Evolutionary conservation across 2,797 vertebrate genomes (phyloP), one percentile per base, ranked within the genome.

Genomic region (Cyclopterus lumpus): DNA sequence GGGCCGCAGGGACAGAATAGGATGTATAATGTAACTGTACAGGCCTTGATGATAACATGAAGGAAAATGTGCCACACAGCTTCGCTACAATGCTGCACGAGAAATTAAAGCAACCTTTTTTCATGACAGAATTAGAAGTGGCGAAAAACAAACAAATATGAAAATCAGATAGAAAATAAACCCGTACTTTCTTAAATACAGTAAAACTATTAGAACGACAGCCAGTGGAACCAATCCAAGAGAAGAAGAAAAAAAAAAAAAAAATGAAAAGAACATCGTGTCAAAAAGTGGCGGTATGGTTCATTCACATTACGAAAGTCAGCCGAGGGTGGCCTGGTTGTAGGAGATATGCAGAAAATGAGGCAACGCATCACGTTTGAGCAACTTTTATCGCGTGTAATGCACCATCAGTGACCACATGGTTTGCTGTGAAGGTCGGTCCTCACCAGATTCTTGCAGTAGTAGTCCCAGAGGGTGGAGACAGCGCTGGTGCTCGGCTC

Each of bases 401-500:
- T 30, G 14, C 61, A 54, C 8, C 18, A 57, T 49, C 28, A 63
- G 6, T 26, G 5, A 28, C 4, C 18, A 6, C 14, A 48, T 60
- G 32, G 18, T 70, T 55, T 73, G 9, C 20, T 51, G 16, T 57
- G 24, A 38, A 48, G 28, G 28, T 20, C 16, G 53, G 9, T 84
- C 80, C 95, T 95, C 82, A 99, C 98, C 95, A 99, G 88, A 83
- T 97, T 97, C 90, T 95, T 99, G 92, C 96, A 97, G 92, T 96
- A 99, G 92, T 97, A 96, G 75, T 99, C 97, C 98, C 98, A 99
- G 8, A 99, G 94, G 66, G 89, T 93, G 73, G 95, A 97, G 59
- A 96, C 94, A 24, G 94, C 72, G 15, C 93, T 86, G 40, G 96
- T 91, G 78, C 96, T 98, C 6, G 96, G 92, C 16, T 94, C 94